Percentiles rank a stretch among this genome's conserved stretches.
phyloP scores from a whole-genome alignment of 2,113 vertebrate species.

The Alosa alosa region DNA sequence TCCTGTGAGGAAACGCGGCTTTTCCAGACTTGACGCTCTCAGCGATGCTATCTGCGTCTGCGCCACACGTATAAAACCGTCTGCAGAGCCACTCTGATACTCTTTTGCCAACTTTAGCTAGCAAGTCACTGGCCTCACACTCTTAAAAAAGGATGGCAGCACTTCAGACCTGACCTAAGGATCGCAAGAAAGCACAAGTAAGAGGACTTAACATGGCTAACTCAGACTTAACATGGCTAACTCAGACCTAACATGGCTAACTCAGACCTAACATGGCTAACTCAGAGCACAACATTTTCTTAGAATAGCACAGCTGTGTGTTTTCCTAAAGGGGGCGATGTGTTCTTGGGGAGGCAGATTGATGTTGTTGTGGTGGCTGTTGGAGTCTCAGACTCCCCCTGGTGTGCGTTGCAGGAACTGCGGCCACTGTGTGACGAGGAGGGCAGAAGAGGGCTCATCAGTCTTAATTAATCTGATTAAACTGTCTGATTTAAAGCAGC shows the following conservation, averaged over 20 bases:
- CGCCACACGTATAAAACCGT: not conserved
- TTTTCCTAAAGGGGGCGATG: not conserved
- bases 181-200: not conserved
- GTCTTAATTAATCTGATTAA: slow-evolving; percentile 11
- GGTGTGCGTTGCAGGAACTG: not conserved
- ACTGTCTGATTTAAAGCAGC: not conserved
- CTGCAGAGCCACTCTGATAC: not conserved
- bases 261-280: no score
- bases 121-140: no score
- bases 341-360: not conserved
- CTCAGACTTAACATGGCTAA: no score
- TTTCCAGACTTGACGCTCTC: not conserved
- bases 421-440: not conserved
- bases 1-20: not conserved
- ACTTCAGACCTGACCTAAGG: not conserved
- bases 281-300: no score
- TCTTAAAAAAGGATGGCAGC: no score
- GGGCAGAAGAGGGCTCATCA: not conserved
- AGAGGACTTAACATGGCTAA: not conserved
- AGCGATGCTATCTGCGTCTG: not conserved
- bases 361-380: not conserved
- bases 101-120: no score
- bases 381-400: not conserved
- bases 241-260: not conserved
- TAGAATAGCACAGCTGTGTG: not conserved